Percentiles rank a stretch among this genome's conserved stretches.
Conservation (phyloP, 2,888 invertebrate genomes). For the Allygus modestus region DNA sequence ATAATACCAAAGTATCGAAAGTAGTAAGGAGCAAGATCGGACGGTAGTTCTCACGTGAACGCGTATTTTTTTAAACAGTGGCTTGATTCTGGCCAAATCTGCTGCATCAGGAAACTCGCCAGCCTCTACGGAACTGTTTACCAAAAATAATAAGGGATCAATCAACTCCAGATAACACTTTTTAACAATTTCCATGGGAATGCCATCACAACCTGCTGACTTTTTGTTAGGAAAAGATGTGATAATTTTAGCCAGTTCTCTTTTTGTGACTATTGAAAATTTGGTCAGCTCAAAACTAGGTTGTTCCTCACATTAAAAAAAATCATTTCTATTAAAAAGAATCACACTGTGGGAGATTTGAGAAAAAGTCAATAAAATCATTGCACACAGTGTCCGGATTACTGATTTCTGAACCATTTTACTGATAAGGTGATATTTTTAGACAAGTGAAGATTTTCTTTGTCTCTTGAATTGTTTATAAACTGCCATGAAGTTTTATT, state of each 20-base stretch:
- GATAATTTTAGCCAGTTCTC: neutral
- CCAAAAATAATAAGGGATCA: constrained; percentile 3
- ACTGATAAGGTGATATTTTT: neutral
- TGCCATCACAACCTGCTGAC: neutral
- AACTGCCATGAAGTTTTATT: neutral
- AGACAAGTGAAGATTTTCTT: neutral
- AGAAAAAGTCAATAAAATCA: neutral
- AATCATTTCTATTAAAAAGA: neutral
- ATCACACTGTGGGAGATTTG: neutral
- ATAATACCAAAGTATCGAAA: no score
- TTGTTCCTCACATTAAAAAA: neutral
- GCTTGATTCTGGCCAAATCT: neutral
- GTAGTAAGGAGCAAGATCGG: neutral
- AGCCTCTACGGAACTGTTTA: constrained; percentile 5
- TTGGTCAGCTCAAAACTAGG: neutral
- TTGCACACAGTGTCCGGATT: neutral
- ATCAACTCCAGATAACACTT: constrained; percentile 5
- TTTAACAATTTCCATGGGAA: neutral
- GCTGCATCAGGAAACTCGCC: neutral
- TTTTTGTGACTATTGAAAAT: neutral
- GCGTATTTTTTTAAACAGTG: constrained; percentile 8
- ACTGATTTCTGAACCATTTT: neutral
- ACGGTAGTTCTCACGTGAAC: constrained; percentile 6
- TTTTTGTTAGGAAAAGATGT: no score
- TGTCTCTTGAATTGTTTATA: neutral